phyloP scores from a whole-genome alignment of 92 coral and sea anemone genomes.

The Zoanthus sansibaricus region DNA sequence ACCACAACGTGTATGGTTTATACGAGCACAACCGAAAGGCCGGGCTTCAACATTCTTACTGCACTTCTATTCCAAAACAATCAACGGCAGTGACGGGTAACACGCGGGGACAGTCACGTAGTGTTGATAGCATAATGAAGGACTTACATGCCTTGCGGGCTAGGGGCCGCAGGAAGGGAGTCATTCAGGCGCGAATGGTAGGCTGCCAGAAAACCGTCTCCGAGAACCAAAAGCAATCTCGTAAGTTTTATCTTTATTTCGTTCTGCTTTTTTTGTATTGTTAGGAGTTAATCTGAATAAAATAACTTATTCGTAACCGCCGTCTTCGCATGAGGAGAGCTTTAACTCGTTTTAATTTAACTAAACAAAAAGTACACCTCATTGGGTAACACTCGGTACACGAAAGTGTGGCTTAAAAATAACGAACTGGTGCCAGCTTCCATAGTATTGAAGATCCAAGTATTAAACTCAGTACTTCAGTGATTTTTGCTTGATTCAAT shows the following conservation, averaged over 20 bases:
- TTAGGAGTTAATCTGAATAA: not conserved
- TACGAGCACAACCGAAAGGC: slow-evolving; percentile 38
- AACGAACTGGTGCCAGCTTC: too few species aligned
- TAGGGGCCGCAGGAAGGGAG: not conserved
- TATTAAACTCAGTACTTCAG: too few species aligned
- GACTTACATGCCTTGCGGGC: slow-evolving; percentile 37
- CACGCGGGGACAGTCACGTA: not conserved
- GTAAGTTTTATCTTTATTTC: not conserved
- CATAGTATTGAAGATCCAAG: too few species aligned
- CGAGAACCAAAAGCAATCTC: not conserved
- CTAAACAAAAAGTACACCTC: too few species aligned
- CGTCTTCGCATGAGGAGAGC: too few species aligned
- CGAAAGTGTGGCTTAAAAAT: too few species aligned
- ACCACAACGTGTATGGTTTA: slow-evolving; percentile 30
- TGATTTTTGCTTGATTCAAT: too few species aligned
- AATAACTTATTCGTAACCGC: too few species aligned
- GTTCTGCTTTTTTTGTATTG: not conserved
- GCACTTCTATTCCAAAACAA: slow-evolving; percentile 7
- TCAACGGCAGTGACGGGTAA: not conserved
- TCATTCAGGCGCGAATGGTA: slow-evolving; percentile 39
- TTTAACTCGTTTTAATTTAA: too few species aligned
- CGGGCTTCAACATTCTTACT: slow-evolving; percentile 2
- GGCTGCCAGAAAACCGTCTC: slow-evolving; percentile 9
- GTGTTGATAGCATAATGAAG: slow-evolving; percentile 41
- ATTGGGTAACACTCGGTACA: too few species aligned